phyloP scores from a whole-genome alignment of 2,113 vertebrate genomes.

The Lota lota region DNA sequence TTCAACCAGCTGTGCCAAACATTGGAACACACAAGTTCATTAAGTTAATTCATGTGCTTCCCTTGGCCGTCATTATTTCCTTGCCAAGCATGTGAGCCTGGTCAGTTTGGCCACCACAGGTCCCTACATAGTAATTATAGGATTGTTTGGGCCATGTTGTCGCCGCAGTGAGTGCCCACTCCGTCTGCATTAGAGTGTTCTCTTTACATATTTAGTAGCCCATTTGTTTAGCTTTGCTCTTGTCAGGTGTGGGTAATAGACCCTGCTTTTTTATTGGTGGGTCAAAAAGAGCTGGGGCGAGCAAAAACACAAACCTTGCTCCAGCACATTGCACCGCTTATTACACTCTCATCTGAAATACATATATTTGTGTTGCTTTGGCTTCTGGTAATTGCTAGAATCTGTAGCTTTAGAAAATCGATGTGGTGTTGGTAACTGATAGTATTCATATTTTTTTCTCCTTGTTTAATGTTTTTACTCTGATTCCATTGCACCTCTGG shows the following conservation, averaged over 20 bases:
- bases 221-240: constrained; percentile 37
- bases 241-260: constrained; percentile 43
- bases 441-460: not conserved
- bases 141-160: constrained; percentile 4
- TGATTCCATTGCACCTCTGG: not conserved
- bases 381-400: too few relatives aligned
- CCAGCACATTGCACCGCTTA: too few relatives aligned
- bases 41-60: too few relatives aligned
- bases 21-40: too few relatives aligned
- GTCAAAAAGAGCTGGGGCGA: constrained; percentile 38
- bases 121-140: too few relatives aligned
- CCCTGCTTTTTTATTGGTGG: constrained; percentile 47
- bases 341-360: too few relatives aligned
- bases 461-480: not conserved
- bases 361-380: too few relatives aligned
- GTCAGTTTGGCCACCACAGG: too few relatives aligned
- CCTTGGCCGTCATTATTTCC: too few relatives aligned
- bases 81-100: too few relatives aligned
- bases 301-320: not conserved
- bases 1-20: too few relatives aligned
- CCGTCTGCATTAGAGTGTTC: constrained; percentile 23
- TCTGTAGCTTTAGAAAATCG: not conserved
- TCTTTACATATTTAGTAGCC: constrained; percentile 49
- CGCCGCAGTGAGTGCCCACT: constrained; percentile 19
- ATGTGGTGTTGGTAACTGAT: too few relatives aligned